These are phyloP conservation scores for Lepidocyrtoides sp. DNA, from an alignment of 2,888 invertebrate genomes.

Conservation along the genomic window DNA sequence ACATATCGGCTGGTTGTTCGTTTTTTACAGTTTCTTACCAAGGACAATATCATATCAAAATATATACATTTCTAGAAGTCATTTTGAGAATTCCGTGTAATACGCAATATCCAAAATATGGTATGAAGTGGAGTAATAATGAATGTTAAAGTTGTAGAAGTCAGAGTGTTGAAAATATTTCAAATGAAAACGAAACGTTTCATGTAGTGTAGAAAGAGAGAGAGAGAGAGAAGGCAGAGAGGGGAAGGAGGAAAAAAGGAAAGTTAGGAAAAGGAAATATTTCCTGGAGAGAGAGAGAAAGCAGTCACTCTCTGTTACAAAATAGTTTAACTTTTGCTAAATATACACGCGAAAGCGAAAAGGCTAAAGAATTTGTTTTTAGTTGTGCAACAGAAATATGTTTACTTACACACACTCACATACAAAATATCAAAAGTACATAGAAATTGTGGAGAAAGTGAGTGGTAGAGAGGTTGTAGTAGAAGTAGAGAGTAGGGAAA, in stretches of 20 bases:
- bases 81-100: not conserved
- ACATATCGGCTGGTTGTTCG: not conserved
- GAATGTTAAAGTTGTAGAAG: conserved; percentile 24
- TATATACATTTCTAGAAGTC: not conserved
- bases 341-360: conserved; percentile 27
- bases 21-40: too few species aligned
- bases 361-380: conserved; percentile 6
- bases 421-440: not conserved
- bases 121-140: conserved; percentile 40
- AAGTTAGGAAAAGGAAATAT: conserved; percentile 65
- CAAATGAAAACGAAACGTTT: conserved; percentile 30
- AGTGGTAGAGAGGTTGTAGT: too few species aligned
- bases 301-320: conserved; percentile 20
- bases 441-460: not conserved
- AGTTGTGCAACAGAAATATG: conserved; percentile 23
- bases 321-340: conserved; percentile 66
- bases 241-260: conserved; percentile 39
- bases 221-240: too few species aligned
- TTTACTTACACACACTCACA: too few species aligned
- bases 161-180: conserved; percentile 45
- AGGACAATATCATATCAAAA: not conserved
- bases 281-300: conserved; percentile 41
- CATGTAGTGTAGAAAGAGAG: conserved; percentile 23
- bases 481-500: conserved; percentile 21
- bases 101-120: not conserved